A percentile compares a stretch with the other conserved stretches of the same genome.
Conservation (phyloP, 2,113 vertebrate genomes). For the Melierax canorus region DNA sequence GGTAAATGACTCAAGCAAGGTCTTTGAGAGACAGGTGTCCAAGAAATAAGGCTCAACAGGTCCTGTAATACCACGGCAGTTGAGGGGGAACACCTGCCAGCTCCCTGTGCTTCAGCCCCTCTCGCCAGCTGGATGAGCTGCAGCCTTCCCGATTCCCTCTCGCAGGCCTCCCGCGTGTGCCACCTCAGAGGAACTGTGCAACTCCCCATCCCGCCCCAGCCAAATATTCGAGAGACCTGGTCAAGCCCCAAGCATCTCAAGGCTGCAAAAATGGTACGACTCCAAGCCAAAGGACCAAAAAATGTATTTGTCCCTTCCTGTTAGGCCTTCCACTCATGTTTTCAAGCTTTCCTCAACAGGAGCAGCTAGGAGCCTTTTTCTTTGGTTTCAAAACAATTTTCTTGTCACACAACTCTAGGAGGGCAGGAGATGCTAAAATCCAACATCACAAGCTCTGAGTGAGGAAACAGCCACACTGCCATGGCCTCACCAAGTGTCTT, state of each 20-base stretch:
- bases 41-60: not conserved
- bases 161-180: rapidly evolving
- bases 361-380: not conserved
- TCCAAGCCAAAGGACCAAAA: not conserved
- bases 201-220: not conserved
- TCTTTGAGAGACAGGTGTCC: not conserved
- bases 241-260: not conserved
- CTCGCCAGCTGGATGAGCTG: not conserved
- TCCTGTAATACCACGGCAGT: not conserved
- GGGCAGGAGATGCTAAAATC: not conserved
- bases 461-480: not conserved
- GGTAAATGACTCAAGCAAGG: not conserved
- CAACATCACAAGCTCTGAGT: rapidly evolving
- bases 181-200: not conserved
- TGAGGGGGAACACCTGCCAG: not conserved
- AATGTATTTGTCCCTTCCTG: not conserved
- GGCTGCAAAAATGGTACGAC: not conserved
- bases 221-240: not conserved
- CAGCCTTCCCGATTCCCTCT: not conserved
- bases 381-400: not conserved
- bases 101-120: not conserved
- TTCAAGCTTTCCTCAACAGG: not conserved
- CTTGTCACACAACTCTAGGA: not conserved
- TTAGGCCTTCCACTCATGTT: not conserved
- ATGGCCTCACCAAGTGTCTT: not conserved